Evolutionary conservation across 2,113 vertebrate species (phyloP), one percentile per base, ranked within the genome.

Genomic region (Garra rufa): DNA sequence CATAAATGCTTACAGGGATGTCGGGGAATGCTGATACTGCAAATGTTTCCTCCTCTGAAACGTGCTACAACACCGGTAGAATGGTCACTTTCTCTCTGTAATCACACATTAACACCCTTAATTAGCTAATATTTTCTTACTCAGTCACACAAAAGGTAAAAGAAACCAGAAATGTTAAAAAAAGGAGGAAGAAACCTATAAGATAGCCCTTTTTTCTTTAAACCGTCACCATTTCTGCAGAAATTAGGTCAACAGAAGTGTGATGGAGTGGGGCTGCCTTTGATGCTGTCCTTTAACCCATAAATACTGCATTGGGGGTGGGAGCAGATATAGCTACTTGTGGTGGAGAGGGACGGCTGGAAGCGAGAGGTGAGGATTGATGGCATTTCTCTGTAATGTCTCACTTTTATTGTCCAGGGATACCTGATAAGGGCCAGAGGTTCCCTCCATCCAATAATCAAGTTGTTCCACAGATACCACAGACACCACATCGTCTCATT

Each of bases 171-270:
- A 21, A 76, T n/a, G n/a, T 55, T 41, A 14, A 57, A 57, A 50
- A 57, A 4, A 57, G 50, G 21, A 48, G 13, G 74, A 52, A 9
- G 7, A 46, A 50, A 24, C 50, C 38, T 17, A 9, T 44, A 24
- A 70, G 15, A 55, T n/a, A 82, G 63, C 43, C 10, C 15, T 65
- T 4, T 63, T 11, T 30, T 13, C 50, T 77, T 80, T 5, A 52
- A 30, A 74, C 5, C 19, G 82, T 85, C 19, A 43, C 41, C 26
- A 0, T 6, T 83, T 84, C 52, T 57, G 41, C 86, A 46, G 82
- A 89, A 89, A 86, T 19, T 46, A 26, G 59, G 74, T 83, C 75
- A 75, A 57, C 83, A 65, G 34, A 86, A 67, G 82, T 84, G 81
- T 88, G 85, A 86, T 77, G 82, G 71, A 43, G 44, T 85, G 84